These are phyloP conservation scores for Phania funesta DNA, from an alignment of 2,888 invertebrate species.

Conservation along the genomic window DNA sequence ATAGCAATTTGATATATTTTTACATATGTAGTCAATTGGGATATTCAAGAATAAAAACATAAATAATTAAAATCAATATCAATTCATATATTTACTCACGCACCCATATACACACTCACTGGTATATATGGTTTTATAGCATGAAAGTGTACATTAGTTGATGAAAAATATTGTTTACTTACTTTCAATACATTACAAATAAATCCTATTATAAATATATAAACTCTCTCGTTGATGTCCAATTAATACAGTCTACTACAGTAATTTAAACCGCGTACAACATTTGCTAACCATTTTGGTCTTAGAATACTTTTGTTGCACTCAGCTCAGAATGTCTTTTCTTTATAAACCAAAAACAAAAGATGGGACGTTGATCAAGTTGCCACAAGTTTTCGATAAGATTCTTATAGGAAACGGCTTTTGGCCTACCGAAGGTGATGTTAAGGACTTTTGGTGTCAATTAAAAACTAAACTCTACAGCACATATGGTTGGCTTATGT, in stretches of 20 bases:
- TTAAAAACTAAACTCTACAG: background rate
- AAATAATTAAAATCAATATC: background rate
- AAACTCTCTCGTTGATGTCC: background rate
- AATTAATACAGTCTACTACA: background rate
- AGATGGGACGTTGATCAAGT: slow-evolving; percentile 7
- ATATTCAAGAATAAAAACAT: background rate
- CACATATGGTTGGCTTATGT: slow-evolving; percentile 17
- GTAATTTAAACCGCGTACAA: background rate
- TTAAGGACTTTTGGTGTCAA: background rate
- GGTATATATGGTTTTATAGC: background rate
- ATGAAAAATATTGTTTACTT: slow-evolving; percentile 4
- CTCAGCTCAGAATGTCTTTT: slow-evolving; percentile 18
- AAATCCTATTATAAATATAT: slow-evolving; percentile 7
- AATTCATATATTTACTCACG: background rate
- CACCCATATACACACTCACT: no score
- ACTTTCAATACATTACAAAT: background rate
- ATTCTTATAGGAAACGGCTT: slow-evolving; percentile 29
- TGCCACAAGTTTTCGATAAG: slow-evolving; percentile 27
- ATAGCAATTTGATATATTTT: no score
- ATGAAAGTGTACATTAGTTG: background rate
- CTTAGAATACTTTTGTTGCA: no score
- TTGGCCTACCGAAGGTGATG: slow-evolving; percentile 38
- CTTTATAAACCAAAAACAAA: slow-evolving; percentile 27
- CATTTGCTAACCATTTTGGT: background rate
- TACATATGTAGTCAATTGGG: background rate